phyloP scores from a whole-genome alignment of 1,140 invertebrate genomes.

The Matsumurasca onukii region DNA sequence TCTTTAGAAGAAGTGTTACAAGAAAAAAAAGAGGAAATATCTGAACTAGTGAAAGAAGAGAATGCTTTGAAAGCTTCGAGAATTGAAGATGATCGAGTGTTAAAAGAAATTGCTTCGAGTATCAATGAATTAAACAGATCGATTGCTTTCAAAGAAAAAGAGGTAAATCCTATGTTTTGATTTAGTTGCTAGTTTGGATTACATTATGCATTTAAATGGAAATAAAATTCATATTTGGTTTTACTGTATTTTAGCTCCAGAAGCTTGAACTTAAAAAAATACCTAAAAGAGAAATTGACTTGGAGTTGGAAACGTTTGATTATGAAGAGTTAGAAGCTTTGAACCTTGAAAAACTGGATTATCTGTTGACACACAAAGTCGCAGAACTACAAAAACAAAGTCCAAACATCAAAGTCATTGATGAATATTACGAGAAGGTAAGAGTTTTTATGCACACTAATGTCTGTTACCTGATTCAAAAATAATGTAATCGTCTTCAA shows the following conservation, averaged over 20 bases:
- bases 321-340: slow-evolving; percentile 69
- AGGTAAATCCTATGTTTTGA: not conserved
- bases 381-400: slow-evolving; percentile 66
- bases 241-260: slow-evolving; percentile 53
- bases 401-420: slow-evolving; percentile 79
- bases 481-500: no score
- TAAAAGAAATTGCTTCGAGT: slow-evolving; percentile 1
- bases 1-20: slow-evolving; percentile 7
- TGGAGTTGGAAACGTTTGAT: slow-evolving; percentile 35
- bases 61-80: slow-evolving; percentile 19
- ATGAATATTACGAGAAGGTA: slow-evolving; percentile 64
- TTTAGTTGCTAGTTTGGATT: slow-evolving; percentile 3
- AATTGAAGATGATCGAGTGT: not conserved
- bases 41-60: slow-evolving; percentile 27
- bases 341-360: slow-evolving; percentile 60
- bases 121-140: slow-evolving; percentile 23
- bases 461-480: no score
- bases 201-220: no score
- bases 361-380: slow-evolving; percentile 63
- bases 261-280: slow-evolving; percentile 69
- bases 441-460: no score
- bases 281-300: slow-evolving; percentile 51
- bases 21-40: not conserved
- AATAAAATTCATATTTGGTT: slow-evolving; percentile 13
- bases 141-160: not conserved